Conservation (phyloP, 1,140 invertebrate species). For the Lamellibrachia luymesi region DNA sequence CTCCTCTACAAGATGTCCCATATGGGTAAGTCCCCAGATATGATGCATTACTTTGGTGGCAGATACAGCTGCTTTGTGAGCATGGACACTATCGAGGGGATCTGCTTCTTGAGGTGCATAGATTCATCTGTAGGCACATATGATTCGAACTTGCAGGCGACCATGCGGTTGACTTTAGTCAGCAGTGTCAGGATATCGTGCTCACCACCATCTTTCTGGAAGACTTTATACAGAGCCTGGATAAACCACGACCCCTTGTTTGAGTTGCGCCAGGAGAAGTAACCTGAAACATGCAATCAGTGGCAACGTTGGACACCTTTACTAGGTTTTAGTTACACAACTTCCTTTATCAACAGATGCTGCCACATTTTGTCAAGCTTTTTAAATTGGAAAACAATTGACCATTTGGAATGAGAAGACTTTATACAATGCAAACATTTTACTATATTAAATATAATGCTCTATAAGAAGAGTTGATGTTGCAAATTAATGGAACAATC, state of each 20-base stretch:
- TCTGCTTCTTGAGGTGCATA: conserved; percentile 93
- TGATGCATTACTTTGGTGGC: neutral
- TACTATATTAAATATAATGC: neutral
- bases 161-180: conserved; percentile 82
- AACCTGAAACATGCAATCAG: conserved; percentile 62
- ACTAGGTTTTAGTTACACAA: neutral
- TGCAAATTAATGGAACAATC: neutral
- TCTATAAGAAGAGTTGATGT: neutral
- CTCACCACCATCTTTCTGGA: conserved; percentile 66
- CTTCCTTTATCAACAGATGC: neutral
- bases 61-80: conserved; percentile 71
- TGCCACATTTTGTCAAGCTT: neutral
- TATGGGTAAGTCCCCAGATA: neutral
- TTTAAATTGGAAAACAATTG: neutral
- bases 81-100: conserved; percentile 90
- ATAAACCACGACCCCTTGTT: conserved; percentile 88
- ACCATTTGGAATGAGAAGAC: neutral
- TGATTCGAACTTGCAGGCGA: conserved; percentile 88
- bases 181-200: conserved; percentile 82
- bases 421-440: neutral
- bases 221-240: conserved; percentile 81
- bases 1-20: too few species aligned
- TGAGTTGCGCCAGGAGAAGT: conserved; percentile 94
- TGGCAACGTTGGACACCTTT: neutral
- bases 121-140: conserved; percentile 72